These are phyloP conservation scores for Hanleya hanleyi DNA, from an alignment of 2,888 invertebrate species.

Conservation along the genomic window DNA sequence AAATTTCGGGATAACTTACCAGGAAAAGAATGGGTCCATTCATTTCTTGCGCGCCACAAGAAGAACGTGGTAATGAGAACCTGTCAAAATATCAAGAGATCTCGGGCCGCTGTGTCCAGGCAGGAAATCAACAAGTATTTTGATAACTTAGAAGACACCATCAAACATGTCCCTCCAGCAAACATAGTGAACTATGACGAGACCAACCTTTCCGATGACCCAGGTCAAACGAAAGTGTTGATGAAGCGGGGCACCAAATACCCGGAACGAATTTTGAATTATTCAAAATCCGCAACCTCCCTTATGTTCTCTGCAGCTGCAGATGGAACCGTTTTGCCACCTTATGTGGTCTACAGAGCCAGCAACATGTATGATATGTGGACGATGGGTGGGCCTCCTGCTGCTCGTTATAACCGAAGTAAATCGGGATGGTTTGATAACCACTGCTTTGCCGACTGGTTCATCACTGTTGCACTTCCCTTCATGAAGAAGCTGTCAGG, in stretches of 20 bases:
- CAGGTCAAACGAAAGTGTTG: conserved; percentile 47
- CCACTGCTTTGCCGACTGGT: conserved; percentile 61
- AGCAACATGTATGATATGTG: conserved; percentile 69
- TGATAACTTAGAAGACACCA: background rate
- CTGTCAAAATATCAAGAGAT: conserved; percentile 17
- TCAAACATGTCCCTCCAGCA: conserved; percentile 19
- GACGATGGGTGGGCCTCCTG: conserved; percentile 70
- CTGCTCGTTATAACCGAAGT: conserved; percentile 67
- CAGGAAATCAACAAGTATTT: background rate
- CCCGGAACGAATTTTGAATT: conserved; percentile 66
- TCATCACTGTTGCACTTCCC: conserved; percentile 41
- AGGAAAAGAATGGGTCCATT: conserved; percentile 25
- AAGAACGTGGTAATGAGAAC: conserved; percentile 14
- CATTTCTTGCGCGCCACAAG: conserved; percentile 17
- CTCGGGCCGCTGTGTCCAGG: background rate
- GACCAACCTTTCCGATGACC: conserved; percentile 66
- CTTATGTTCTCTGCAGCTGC: conserved; percentile 72
- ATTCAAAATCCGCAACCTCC: conserved; percentile 60
- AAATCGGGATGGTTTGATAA: conserved; percentile 66
- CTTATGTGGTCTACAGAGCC: conserved; percentile 73
- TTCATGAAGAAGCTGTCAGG: conserved; percentile 50
- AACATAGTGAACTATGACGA: conserved; percentile 67
- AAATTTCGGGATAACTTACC: conserved; percentile 44
- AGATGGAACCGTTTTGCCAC: conserved; percentile 67
- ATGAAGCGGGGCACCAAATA: conserved; percentile 35